Evolutionary conservation across 30 jellyfish, hydroid and myxozoan species (phyloP), one percentile per base, ranked within the genome.

Genomic region (Chrysaora quinquecirrha): DNA sequence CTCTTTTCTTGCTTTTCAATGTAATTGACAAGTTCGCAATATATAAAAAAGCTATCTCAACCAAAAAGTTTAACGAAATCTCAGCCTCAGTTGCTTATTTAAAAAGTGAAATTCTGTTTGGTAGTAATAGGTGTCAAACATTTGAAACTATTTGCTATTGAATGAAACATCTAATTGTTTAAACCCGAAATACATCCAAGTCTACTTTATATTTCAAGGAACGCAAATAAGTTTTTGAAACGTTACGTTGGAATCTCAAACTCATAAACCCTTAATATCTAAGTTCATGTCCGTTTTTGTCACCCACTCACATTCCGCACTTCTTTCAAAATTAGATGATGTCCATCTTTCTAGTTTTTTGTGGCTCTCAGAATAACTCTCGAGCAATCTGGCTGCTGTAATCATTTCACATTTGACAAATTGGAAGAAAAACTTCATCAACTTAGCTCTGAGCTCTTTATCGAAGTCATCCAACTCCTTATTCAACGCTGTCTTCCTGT

Each of bases 371-470:
- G 90, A 48, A 27, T 64, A 80, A 11, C 77, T 80, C 73, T 80
- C 90, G 76, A 80, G 32, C 50, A 80, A 16, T 52, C 83, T 65
- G 19, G 90, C 90, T 31, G 90, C 90, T 73, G 63, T 64, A 56
- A 30, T 38, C 90, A 80, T 80, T 48, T 80, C 90, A 24, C 77
- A 65, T 67, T 66, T 65, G 54, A 67, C 75, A 32, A 80, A 50
- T 56, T 67, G 84, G 7, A 65, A 52, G 75, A 80, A 80, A 56
- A 66, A 62, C 22, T 33, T 22, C 71, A 67, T 16, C 71, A 80
- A 56, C 4, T 66, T 83, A 49, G 62, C 64, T 66, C 90, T 68
- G 69, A 80, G 34, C 52, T 11, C 60, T 21, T 30, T 58, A 33
- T 80, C 90, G 60, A 80, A 80, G 49, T 33, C 83, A 24, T 80